Evolutionary conservation across 2,113 vertebrate species (phyloP), one percentile per base, ranked within the genome.

Genomic region (Galeopterus variegatus): DNA sequence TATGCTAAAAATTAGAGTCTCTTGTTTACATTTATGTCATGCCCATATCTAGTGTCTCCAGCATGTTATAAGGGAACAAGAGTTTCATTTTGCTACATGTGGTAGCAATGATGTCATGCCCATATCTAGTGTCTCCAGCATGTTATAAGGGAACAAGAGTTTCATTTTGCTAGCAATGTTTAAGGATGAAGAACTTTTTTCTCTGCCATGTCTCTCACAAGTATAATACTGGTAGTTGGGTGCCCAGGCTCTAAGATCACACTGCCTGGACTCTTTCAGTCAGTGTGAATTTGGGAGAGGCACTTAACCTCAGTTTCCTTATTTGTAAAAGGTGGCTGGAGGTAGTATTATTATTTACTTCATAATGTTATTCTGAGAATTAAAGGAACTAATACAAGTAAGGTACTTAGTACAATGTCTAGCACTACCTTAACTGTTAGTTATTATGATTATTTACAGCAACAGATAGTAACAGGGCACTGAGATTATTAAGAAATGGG

Each of bases 101-200:
- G 26, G 23, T 54, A 70, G 41, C 75, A 79, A 50, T 14, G 18
- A 56, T 64, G 33, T 75, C 36, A 54, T 85, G 12, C 11, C 48
- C 88, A 2, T 64, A 41, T 95, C n/a, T 50, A 92, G 10, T 36
- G 84, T 58, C 33, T 13, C 79, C 52, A 75, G 62, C 83, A 50
- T 75, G 17, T 90, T 76, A 69, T 8, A 92, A 83, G 6, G 94
- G 50, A 90, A 33, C 83, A 33, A 87, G 26, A 84, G 26, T 83
- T 89, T 95, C 81, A 62, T 76, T 73, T 90, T 82, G 69, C 33
- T 94, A 80, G n/a, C n/a, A n/a, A n/a, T n/a, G n/a, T n/a, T n/a
- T 41, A 58, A 75, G 58, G 36, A 41, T n/a, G 56, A 93, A 90
- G 36, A 33, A 83, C 14, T 87, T 80, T 94, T 85, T 62, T 62